phyloP scores from a whole-genome alignment of 2,888 invertebrate genomes.

The Heteropelma amictum region DNA sequence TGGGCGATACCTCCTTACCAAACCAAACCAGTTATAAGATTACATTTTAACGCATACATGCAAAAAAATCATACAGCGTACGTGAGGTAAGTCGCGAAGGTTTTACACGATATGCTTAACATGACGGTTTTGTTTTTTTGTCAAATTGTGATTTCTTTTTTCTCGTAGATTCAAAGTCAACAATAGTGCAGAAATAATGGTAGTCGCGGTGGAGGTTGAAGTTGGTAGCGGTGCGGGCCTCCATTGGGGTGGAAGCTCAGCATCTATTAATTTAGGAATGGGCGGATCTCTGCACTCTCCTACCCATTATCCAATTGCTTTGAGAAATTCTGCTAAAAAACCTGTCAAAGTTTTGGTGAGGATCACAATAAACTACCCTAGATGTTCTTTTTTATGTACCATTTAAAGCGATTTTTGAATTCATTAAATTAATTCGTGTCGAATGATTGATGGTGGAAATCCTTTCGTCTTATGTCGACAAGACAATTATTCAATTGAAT shows the following conservation, averaged over 20 bases:
- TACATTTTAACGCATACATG: constrained; percentile 87
- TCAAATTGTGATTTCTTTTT: constrained; percentile 37
- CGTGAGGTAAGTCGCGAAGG: constrained; percentile 80
- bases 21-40: constrained; percentile 91
- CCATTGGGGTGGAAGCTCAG: constrained; percentile 85
- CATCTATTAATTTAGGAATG: constrained; percentile 90
- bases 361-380: not conserved
- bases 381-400: too few species aligned
- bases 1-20: constrained; percentile 96
- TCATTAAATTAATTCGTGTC: too few species aligned
- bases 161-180: constrained; percentile 84
- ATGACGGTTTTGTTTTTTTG: too few species aligned
- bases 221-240: constrained; percentile 85
- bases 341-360: constrained; percentile 84
- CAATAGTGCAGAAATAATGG: constrained; percentile 83
- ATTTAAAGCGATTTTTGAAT: too few species aligned
- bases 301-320: constrained; percentile 81
- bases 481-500: too few species aligned
- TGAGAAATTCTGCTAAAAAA: constrained; percentile 84
- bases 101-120: too few species aligned
- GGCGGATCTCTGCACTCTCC: constrained; percentile 85
- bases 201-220: constrained; percentile 92
- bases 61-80: constrained; percentile 92
- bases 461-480: too few species aligned
- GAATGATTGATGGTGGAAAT: too few species aligned